A percentile compares a stretch with the other conserved stretches of the same genome.
Conservation (phyloP, 2,888 invertebrate species). For the Sinhomidia bicolor region DNA sequence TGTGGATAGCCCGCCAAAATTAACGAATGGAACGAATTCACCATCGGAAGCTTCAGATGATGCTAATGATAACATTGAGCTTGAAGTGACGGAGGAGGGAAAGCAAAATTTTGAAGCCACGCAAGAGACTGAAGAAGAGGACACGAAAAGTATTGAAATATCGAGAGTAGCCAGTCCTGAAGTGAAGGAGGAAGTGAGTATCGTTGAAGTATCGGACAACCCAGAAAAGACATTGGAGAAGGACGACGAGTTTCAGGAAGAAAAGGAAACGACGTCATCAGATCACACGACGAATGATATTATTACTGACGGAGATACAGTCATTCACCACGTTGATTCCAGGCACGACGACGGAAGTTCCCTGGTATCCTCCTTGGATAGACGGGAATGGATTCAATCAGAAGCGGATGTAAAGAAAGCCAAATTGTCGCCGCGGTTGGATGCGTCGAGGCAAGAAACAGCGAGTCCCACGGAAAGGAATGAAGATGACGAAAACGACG, state of each 20-base stretch:
- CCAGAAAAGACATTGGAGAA: conserved; percentile 48
- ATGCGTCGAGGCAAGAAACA: conserved; percentile 53
- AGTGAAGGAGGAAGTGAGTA: background rate
- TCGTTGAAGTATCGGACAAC: background rate
- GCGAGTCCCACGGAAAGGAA: conserved; percentile 37
- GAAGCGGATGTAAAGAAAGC: conserved; percentile 76
- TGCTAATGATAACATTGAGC: conserved; percentile 68
- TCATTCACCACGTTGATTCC: conserved; percentile 79
- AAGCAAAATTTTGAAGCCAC: conserved; percentile 66
- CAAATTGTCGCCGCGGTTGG: conserved; percentile 69
- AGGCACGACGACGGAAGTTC: conserved; percentile 79
- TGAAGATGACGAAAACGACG: conserved; percentile 53
- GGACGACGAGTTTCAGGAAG: conserved; percentile 42
- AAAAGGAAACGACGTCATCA: conserved; percentile 64
- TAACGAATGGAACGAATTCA: conserved; percentile 72
- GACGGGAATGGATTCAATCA: conserved; percentile 79
- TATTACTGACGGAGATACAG: conserved; percentile 76
- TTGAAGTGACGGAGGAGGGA: conserved; percentile 71
- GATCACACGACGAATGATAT: conserved; percentile 52
- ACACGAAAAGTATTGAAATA: conserved; percentile 49
- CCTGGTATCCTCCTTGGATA: conserved; percentile 78
- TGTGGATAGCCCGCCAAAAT: conserved; percentile 48
- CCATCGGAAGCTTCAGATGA: conserved; percentile 74
- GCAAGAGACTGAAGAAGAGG: conserved; percentile 58
- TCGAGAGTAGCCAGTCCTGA: background rate